Evolutionary conservation across 2,113 vertebrate species (phyloP).

Genomic region (Pangasianodon hypophthalmus): DNA sequence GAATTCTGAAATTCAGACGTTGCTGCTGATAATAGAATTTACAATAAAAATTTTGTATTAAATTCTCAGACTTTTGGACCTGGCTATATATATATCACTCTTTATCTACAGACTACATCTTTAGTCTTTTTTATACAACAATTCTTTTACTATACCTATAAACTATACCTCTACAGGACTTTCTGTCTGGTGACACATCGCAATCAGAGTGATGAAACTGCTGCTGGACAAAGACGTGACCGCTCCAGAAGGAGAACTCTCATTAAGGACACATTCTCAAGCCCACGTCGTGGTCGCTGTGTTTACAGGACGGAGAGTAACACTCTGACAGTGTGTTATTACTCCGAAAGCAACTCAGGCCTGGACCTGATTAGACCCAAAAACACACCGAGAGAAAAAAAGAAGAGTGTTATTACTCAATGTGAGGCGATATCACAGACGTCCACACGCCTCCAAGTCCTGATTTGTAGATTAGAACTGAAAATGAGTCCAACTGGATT

Average conservation of each 20-base stretch:
- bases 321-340: conserved; percentile 47
- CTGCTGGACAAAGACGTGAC: neutral
- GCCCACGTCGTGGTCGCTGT: neutral
- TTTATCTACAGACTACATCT: neutral
- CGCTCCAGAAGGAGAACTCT: neutral
- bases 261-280: neutral
- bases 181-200: neutral
- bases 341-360: conserved; percentile 9
- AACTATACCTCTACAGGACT: neutral
- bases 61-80: neutral
- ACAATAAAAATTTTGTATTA: neutral
- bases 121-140: neutral
- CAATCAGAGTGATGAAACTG: neutral
- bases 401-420: neutral
- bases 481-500: neutral
- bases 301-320: conserved; percentile 39
- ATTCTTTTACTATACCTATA: neutral
- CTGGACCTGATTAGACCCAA: conserved; percentile 11
- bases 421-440: neutral
- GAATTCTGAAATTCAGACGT: neutral
- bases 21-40: neutral
- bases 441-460: neutral
- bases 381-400: neutral
- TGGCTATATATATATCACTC: too few relatives aligned
- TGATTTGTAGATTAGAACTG: neutral